Evolutionary conservation across 1,140 invertebrate species (phyloP), one percentile per base, ranked within the genome.

Genomic region (Cecropterus lyciades): DNA sequence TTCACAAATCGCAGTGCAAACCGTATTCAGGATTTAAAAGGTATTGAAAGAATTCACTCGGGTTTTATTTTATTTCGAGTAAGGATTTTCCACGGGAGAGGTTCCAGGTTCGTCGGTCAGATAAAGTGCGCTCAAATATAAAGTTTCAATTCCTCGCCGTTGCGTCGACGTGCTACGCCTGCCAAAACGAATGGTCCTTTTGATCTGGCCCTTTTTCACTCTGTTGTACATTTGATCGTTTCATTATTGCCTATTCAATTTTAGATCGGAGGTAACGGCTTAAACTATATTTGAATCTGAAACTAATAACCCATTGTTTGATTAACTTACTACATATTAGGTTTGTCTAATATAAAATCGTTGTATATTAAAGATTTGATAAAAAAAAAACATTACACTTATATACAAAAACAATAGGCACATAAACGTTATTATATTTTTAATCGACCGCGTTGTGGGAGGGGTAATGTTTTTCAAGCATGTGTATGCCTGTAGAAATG

Each of bases 81-180:
- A 75, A 78, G 72, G 78, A 79, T 83, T 85, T 86, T 82, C 77
- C 72, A 69, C 67, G 69, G 66, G 76, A 81, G 66, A 75, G 73
- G 71, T 70, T 72, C 72, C 71, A 80, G 77, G 79, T 84, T 80
- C 75, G 65, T 77, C 75, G 80, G 82, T 85, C 79, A 84, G 80
- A 87, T 85, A 84, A 81, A 86, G 77, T 84, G 77, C 76, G 80
- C 81, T 87, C 77, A 85, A 88, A 90, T 88, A 88, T 88, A 90
- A 88, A 90, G 84, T 90, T 90, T 88, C 85, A 87, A 88, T 90
- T 90, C 82, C 75, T 33, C 9, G 60, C 66, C 60, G 72, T 69
- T 65, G 69, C 67, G 40, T 55, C 73, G 69, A 82, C 82, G 84
- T 88, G 84, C 78, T 53, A 56, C 55, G 82, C n/a, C n/a, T n/a